A percentile compares a stretch with the other conserved stretches of the same genome.
Conservation (phyloP, 2,113 vertebrate species). For the Tapirus terrestris region DNA sequence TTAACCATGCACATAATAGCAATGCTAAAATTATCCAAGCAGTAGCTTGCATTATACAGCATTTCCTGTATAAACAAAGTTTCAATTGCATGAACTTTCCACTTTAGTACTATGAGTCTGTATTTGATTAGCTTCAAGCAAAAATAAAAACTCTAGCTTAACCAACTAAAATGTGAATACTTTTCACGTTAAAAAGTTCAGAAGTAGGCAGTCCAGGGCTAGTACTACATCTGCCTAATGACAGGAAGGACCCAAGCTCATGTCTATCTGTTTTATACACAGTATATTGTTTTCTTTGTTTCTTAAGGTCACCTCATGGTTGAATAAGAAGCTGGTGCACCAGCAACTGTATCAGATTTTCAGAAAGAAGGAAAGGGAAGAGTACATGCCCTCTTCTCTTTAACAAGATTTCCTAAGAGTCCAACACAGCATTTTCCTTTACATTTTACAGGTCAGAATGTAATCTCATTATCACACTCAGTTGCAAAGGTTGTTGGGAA, state of each 20-base stretch:
- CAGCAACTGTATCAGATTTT: neutral
- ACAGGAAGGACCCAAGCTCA: neutral
- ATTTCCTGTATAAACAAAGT: neutral
- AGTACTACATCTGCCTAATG: neutral
- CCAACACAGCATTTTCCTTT: neutral
- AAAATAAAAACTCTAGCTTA: neutral
- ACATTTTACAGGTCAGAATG: neutral
- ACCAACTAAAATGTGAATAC: neutral
- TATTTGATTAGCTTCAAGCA: neutral
- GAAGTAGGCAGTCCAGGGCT: neutral
- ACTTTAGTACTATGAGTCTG: neutral
- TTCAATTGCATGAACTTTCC: neutral
- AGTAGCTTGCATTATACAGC: neutral
- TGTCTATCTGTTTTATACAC: accelerated
- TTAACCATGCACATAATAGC: neutral
- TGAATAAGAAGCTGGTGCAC: neutral
- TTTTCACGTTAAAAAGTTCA: neutral
- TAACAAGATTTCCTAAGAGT: neutral
- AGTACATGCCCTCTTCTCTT: neutral
- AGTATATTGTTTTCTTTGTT: neutral
- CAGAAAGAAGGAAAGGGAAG: neutral
- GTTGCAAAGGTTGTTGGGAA: neutral
- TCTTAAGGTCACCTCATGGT: neutral
- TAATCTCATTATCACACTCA: neutral
- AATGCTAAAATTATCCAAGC: conserved; percentile 7